Base-by-base conservation (phyloP, 1,140 invertebrate species). In the Tetranychus urticae region DNA sequence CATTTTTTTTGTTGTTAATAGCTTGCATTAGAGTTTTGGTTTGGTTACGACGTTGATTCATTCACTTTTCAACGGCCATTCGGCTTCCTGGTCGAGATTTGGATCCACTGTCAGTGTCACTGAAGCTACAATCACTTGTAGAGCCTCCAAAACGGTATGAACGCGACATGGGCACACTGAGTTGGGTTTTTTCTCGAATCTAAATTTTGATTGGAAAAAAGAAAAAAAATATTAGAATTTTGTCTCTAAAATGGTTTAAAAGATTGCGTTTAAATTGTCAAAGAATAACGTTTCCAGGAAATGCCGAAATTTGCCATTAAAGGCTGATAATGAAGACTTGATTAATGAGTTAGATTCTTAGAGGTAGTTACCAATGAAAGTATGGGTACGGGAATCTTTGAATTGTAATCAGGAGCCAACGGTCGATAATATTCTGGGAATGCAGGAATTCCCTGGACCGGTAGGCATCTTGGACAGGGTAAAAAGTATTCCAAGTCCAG, bases 181-280 rank as follows among this genome's bases (percentile, higher is more conserved):
- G 79, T 57, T 78, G 80, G 55, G 85, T 90, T 64, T 86, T 79
- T 74, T 91, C 88, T 68, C 87, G 81, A 39, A 92, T 86, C 88
- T 92, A 76, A 58, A 42, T 6, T 42, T 73, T 58, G 62, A 62
- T 61, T 58, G 42, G 45, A 23, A 54, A 31, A 62, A 12, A 8
- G 8, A 61, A 35, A 37, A 42, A 34, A 36, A 10, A 4, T 6
- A 23, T 42, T 5, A 42, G 39, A 1, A 42, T 42, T 42, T 42
- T 42, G 5, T 23, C 23, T 23, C 23, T 0, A 23, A 23, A 23
- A 23, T 23, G 23, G 23, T 23, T 23, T 0, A 23, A 23, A 23
- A 23, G 23, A 23, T 23, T 23, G 23, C 23, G 23, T 0, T 23
- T 23, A 23, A 23, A 23, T 23, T 23, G 23, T 23, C 23, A 23